Conservation (phyloP, 92 coral and sea anemone species). For the Zoanthus sociatus region DNA sequence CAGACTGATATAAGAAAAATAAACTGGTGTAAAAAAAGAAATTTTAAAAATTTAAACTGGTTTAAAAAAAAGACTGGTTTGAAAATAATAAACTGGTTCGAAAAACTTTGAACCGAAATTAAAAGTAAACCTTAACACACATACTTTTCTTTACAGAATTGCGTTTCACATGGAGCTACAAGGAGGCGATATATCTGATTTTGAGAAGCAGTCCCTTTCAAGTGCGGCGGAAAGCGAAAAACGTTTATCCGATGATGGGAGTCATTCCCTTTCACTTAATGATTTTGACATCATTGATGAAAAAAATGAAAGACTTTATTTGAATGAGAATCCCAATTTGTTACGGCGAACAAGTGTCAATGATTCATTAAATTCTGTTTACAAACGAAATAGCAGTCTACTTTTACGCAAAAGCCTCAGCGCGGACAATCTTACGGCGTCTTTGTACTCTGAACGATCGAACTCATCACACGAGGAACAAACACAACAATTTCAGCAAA, state of each 20-base stretch:
- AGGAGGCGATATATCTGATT: conserved; percentile 59
- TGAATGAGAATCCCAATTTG: background rate
- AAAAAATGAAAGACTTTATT: background rate
- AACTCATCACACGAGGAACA: background rate
- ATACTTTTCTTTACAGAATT: conserved; percentile 29
- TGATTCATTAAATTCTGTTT: background rate
- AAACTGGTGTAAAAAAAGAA: too few relatives aligned
- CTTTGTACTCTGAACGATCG: background rate
- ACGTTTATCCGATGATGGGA: background rate
- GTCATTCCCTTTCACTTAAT: conserved; percentile 4
- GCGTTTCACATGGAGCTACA: conserved; percentile 71
- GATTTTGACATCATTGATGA: conserved; percentile 47
- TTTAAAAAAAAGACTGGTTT: too few relatives aligned
- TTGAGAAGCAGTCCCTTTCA: conserved; percentile 43
- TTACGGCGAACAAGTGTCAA: conserved; percentile 5
- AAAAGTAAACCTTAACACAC: too few relatives aligned
- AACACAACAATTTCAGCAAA: background rate
- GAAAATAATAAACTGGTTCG: background rate
- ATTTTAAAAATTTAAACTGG: too few relatives aligned
- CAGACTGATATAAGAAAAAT: too few relatives aligned
- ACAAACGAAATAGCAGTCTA: background rate
- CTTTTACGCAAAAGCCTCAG: conserved; percentile 20
- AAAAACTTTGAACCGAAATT: background rate
- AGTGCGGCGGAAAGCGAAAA: conserved; percentile 27
- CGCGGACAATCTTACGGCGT: conserved; percentile 23